These are phyloP conservation scores for Zosterops lateralis DNA, from an alignment of 2,113 vertebrate species.

Conservation along the genomic window DNA sequence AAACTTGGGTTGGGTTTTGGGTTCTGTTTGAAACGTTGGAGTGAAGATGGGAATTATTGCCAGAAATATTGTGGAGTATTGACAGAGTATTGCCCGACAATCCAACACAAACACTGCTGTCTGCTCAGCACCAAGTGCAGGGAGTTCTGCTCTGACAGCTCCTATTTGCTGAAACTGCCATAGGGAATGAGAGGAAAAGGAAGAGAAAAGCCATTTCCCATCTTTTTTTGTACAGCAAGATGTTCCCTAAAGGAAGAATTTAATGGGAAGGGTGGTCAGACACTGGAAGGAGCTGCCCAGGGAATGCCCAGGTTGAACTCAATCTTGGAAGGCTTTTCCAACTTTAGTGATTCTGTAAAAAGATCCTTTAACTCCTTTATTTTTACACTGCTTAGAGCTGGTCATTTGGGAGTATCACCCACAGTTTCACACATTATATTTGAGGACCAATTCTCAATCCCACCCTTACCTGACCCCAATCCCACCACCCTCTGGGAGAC, in stretches of 20 bases:
- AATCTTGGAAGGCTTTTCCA: neutral
- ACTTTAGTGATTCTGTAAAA: neutral
- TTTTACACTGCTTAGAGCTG: neutral
- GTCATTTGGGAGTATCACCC: neutral
- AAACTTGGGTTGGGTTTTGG: fast-evolving
- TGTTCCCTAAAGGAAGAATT: neutral
- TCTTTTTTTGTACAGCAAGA: neutral
- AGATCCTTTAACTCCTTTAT: neutral
- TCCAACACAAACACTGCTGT: neutral
- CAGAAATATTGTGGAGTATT: neutral
- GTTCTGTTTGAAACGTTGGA: neutral
- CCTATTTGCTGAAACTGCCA: neutral
- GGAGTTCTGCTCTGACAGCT: neutral
- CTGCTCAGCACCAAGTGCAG: neutral
- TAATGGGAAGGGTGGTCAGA: neutral
- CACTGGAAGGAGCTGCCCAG: neutral
- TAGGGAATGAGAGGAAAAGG: neutral
- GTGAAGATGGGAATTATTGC: neutral
- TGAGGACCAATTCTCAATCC: neutral
- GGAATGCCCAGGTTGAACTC: neutral
- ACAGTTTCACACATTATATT: neutral
- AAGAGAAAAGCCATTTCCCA: neutral
- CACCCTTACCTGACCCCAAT: neutral
- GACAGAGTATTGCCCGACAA: neutral
- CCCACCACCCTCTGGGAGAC: fast-evolving